phyloP scores from a whole-genome alignment of 2,113 vertebrate genomes.

The Bos indicus region DNA sequence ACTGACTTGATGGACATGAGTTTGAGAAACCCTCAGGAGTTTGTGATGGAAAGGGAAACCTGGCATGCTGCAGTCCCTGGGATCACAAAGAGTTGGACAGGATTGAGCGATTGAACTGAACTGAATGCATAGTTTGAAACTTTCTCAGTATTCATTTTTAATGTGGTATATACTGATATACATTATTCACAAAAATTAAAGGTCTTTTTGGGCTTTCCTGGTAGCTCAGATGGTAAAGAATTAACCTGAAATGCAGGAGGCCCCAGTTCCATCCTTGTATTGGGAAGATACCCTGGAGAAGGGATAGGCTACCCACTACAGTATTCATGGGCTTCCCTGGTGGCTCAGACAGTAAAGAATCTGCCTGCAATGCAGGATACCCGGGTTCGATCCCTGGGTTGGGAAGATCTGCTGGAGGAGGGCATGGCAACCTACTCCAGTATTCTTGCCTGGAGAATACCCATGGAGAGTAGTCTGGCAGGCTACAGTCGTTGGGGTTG shows the following conservation, averaged over 20 bases:
- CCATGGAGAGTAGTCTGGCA: not conserved
- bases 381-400: fast-evolving
- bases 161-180: not conserved
- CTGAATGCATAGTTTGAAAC: not conserved
- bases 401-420: not conserved
- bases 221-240: not conserved
- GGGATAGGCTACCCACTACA: not conserved
- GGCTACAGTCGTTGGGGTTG: not conserved
- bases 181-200: not conserved
- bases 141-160: not conserved
- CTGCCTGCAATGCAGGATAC: fast-evolving
- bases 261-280: not conserved
- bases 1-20: not conserved
- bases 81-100: not conserved
- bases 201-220: not conserved
- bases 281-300: not conserved
- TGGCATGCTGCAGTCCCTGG: fast-evolving
- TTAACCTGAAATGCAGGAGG: not conserved
- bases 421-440: not conserved
- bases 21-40: not conserved
- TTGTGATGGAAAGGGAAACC: not conserved
- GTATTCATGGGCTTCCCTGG: not conserved
- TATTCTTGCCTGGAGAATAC: not conserved
- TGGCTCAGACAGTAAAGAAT: not conserved
- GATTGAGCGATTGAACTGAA: not conserved